Evolutionary conservation across 2,888 invertebrate genomes (phyloP).

Genomic region (Anaspis maculata): DNA sequence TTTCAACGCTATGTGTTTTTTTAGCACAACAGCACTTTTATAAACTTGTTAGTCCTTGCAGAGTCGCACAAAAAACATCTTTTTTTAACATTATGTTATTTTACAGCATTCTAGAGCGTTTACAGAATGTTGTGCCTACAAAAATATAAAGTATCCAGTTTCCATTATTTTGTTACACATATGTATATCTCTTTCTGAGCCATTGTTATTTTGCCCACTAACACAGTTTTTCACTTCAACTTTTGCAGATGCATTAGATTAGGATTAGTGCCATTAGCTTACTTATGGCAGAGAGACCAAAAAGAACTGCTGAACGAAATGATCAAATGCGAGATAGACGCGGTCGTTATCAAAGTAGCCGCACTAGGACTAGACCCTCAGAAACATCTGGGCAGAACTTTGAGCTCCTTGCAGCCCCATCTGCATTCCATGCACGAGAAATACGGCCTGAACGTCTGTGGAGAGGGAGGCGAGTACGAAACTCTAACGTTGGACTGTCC

Average conservation of each 20-base stretch:
- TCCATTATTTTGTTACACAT: background rate
- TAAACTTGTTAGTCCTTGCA: too few relatives aligned
- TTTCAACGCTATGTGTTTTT: too few relatives aligned
- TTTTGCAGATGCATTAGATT: slow-evolving; percentile 74
- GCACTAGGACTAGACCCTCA: slow-evolving; percentile 82
- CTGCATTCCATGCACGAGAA: slow-evolving; percentile 84
- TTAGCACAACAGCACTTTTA: too few relatives aligned
- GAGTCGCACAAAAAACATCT: too few relatives aligned
- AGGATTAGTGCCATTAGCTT: slow-evolving; percentile 81
- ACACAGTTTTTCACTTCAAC: slow-evolving; percentile 3
- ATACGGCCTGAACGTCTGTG: slow-evolving; percentile 92
- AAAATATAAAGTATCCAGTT: background rate
- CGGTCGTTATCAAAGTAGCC: slow-evolving; percentile 96
- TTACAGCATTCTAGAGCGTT: too few relatives aligned
- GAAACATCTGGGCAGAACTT: slow-evolving; percentile 78
- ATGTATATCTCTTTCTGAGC: background rate
- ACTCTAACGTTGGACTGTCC: slow-evolving; percentile 97
- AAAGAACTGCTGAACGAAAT: slow-evolving; percentile 90
- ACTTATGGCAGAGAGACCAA: slow-evolving; percentile 95
- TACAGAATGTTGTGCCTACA: too few relatives aligned
- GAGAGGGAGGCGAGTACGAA: slow-evolving; percentile 99
- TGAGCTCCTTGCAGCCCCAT: slow-evolving; percentile 80
- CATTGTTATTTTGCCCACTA: background rate
- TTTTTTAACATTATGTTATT: too few relatives aligned
- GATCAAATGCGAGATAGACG: slow-evolving; percentile 87